A percentile compares a stretch with the other conserved stretches of the same genome.
phyloP scores from a whole-genome alignment of 2,797 vertebrate species.

The Squalus acanthias region DNA sequence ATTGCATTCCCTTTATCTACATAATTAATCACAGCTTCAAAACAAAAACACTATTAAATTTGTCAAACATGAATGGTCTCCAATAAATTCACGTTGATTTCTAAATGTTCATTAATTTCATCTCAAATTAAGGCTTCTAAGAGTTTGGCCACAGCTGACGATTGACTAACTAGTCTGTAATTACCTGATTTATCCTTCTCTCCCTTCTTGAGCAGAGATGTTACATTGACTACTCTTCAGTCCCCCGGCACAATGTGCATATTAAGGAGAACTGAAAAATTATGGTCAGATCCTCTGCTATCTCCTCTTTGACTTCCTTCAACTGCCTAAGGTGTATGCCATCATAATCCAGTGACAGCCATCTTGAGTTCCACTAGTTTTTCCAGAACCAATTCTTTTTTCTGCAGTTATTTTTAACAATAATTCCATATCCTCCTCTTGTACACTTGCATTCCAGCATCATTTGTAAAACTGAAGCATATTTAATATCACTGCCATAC shows the following conservation, averaged over 20 bases:
- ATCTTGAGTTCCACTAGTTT: neutral
- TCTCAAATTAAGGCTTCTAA: neutral
- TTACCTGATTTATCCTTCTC: neutral
- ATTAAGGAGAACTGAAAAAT: neutral
- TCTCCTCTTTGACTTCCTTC: neutral
- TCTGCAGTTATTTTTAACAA: neutral
- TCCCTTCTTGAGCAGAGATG: neutral
- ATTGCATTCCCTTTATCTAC: neutral
- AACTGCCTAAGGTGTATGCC: neutral
- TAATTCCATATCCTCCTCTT: neutral
- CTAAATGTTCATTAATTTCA: neutral
- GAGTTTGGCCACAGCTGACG: neutral
- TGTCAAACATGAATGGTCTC: neutral
- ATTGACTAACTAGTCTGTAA: neutral
- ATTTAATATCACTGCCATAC: neutral
- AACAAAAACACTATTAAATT: neutral
- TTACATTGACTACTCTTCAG: neutral
- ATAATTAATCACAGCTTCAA: neutral
- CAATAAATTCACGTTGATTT: neutral
- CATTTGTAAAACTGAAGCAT: neutral
- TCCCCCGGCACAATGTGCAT: neutral
- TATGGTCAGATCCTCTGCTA: neutral
- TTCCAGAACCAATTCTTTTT: neutral
- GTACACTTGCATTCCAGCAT: neutral
- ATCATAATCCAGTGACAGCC: neutral